Evolutionary conservation across 2,797 vertebrate genomes (phyloP), one percentile per base, ranked within the genome.

Genomic region (Meriones psammophilus): DNA sequence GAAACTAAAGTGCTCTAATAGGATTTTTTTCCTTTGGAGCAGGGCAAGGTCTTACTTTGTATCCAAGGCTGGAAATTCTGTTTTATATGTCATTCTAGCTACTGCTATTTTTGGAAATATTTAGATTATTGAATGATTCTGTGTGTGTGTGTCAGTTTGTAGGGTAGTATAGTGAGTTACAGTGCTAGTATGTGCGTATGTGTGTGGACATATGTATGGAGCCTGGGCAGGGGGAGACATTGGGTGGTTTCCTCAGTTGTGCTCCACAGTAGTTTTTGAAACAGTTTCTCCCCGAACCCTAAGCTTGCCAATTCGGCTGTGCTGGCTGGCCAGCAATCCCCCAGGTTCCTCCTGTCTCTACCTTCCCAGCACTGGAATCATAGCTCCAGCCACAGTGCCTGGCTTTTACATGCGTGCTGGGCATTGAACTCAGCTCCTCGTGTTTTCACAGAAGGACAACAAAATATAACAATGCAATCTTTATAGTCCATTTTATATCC

Each of bases 1-100:
- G 71, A 76, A 94, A 26, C 71, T 81, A 89, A 88, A 91, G 33
- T 39, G 8, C 14, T 89, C n/a, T 77, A 46, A 64, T 85, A 71
- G 94, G n/a, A 66, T 92, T 88, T 88, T 60, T 36, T 62, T 22
- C 58, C 22, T 39, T 39, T 13, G 3, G 15, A 39, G 28, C 30
- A 3, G 18, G 30, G 30, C 78, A 79, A 10, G 30, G 28, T 79
- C 77, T 50, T 50, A 50, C 50, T n/a, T n/a, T 56, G 76, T 77
- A 77, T 28, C 46, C 46, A 54, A 18, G 28, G 42, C 26, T 77
- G 42, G 26, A 77, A 77, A 39, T 50, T 77, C 74, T 77, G 74
- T 50, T 50, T 77, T 8, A 7, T 77, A 24, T 50, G 17, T 50
- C 74, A 77, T 77, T 77, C 74, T 77, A 77, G 13, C 42, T 77